Conservation (phyloP, 2,888 invertebrate genomes). For the Drosophila mayaguana region DNA sequence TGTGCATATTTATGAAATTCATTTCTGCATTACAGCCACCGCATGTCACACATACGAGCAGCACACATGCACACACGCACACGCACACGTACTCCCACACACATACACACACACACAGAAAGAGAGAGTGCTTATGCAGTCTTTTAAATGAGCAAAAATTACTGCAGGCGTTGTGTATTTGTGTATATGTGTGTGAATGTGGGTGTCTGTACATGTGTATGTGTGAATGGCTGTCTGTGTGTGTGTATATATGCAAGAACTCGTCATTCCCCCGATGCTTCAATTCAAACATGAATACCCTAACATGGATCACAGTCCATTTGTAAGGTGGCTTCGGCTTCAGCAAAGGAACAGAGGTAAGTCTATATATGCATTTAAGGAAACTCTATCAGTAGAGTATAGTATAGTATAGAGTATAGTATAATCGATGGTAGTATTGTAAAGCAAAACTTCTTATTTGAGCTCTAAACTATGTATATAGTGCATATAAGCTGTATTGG, state of each 20-base stretch:
- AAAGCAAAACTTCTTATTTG: too few species aligned
- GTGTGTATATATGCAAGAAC: neutral
- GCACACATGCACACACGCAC: constrained; percentile 10
- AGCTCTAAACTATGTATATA: too few species aligned
- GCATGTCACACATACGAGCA: constrained; percentile 30
- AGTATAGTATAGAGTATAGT: too few species aligned
- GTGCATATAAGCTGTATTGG: too few species aligned
- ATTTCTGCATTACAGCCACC: constrained; percentile 61
- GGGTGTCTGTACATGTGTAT: constrained; percentile 9
- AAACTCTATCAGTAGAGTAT: too few species aligned
- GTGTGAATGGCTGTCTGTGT: constrained; percentile 5
- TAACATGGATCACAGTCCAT: neutral
- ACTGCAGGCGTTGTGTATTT: constrained; percentile 58
- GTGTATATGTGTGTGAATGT: neutral
- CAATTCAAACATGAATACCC: constrained; percentile 10
- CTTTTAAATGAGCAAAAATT: constrained; percentile 54
- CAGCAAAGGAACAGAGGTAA: neutral
- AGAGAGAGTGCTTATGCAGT: constrained; percentile 17
- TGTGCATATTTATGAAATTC: constrained; percentile 73
- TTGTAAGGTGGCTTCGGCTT: neutral
- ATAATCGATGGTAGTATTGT: too few species aligned
- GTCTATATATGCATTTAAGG: too few species aligned
- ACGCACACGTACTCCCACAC: neutral
- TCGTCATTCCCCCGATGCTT: constrained; percentile 15
- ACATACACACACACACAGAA: neutral